Percentiles rank a stretch among this genome's conserved stretches.
Evolutionary conservation across 2,888 invertebrate species (phyloP).

Genomic region (Lycia hirtaria): DNA sequence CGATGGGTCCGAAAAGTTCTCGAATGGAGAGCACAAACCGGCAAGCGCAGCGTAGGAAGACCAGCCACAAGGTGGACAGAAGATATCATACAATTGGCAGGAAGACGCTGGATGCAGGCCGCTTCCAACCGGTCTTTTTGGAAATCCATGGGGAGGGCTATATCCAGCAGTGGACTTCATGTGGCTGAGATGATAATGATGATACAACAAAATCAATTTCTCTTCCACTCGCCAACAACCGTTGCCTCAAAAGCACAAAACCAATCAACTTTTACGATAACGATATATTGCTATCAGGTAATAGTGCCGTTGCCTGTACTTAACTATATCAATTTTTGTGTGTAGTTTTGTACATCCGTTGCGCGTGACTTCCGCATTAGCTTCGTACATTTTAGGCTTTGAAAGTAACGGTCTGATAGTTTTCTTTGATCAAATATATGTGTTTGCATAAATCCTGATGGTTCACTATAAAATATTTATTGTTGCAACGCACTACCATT

Average conservation of each 20-base stretch:
- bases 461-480: conserved; percentile 6
- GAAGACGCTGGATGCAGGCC: no score
- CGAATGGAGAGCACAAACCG: no score
- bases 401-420: conserved; percentile 10
- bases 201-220: no score
- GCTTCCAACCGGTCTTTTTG: no score
- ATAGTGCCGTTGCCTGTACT: neutral
- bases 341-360: conserved; percentile 13
- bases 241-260: neutral
- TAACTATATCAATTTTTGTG: conserved; percentile 7
- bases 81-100: no score
- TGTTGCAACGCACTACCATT: conserved; percentile 2
- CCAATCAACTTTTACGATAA: neutral
- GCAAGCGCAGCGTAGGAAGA: no score
- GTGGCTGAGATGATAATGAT: no score
- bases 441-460: conserved; percentile 3
- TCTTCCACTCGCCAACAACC: no score
- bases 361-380: conserved; percentile 21
- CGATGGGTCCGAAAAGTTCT: no score
- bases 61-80: no score
- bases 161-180: no score
- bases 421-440: conserved; percentile 21
- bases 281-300: neutral
- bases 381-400: conserved; percentile 13
- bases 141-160: no score